A percentile compares a stretch with the other conserved stretches of the same genome.
These are phyloP conservation scores for Cuculus canorus DNA, from an alignment of 2,797 vertebrate species.

Conservation along the genomic window DNA sequence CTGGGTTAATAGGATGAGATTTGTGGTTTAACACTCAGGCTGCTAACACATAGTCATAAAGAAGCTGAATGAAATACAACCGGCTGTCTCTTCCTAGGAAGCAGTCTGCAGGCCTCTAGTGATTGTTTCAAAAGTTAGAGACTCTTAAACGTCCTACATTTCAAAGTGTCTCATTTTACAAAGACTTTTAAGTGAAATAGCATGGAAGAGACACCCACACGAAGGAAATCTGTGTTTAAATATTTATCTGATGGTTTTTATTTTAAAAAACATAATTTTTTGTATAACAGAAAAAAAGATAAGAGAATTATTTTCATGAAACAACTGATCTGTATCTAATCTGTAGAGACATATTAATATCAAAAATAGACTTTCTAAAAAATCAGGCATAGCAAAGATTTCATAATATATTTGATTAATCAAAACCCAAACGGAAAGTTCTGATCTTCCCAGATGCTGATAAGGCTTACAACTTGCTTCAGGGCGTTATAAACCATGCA, in stretches of 20 bases:
- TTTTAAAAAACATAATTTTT: conserved; percentile 54
- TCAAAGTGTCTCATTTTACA: conserved; percentile 47
- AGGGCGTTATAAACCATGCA: conserved; percentile 33
- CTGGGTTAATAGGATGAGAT: conserved; percentile 73
- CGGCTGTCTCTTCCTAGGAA: conserved; percentile 45
- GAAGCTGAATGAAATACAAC: conserved; percentile 68
- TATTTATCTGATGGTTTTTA: conserved; percentile 65
- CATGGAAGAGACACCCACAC: conserved; percentile 10
- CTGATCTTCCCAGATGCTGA: conserved; percentile 57
- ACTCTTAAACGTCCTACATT: conserved; percentile 51
- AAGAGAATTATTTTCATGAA: conserved; percentile 61
- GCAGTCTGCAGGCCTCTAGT: conserved; percentile 38
- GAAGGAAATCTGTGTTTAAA: conserved; percentile 62
- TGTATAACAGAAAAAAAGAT: conserved; percentile 44
- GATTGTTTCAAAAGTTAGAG: conserved; percentile 70
- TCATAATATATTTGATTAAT: conserved; percentile 68
- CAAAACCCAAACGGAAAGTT: conserved; percentile 37
- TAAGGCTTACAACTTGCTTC: conserved; percentile 44
- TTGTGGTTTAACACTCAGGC: conserved; percentile 58
- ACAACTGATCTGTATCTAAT: conserved; percentile 55
- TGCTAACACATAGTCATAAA: conserved; percentile 70
- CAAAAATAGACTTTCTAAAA: conserved; percentile 52
- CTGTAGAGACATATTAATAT: conserved; percentile 58
- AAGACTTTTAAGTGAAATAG: conserved; percentile 49
- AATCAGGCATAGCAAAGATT: conserved; percentile 50